A percentile compares a stretch with the other conserved stretches of the same genome.
Conservation (phyloP, 2,888 invertebrate species). For the Asteroscopus sphinx region DNA sequence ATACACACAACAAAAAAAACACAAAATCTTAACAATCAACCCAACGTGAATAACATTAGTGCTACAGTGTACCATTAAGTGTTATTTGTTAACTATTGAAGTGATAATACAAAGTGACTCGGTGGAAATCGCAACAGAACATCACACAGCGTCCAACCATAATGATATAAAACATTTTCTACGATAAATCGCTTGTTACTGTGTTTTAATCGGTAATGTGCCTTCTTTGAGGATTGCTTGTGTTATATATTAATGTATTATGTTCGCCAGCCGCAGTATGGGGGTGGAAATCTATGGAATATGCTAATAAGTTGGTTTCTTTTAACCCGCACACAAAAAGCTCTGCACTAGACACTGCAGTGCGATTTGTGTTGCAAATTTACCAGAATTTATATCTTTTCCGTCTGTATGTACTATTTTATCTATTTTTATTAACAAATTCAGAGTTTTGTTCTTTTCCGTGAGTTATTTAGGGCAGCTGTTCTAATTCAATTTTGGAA, state of each 20-base stretch:
- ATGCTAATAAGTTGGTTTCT: conserved; percentile 87
- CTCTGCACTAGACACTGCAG: conserved; percentile 89
- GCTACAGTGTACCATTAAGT: conserved; percentile 62
- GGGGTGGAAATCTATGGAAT: conserved; percentile 80
- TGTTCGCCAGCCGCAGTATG: conserved; percentile 67
- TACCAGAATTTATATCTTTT: conserved; percentile 66
- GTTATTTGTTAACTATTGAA: conserved; percentile 50
- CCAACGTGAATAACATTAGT: conserved; percentile 65
- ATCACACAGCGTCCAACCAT: conserved; percentile 73
- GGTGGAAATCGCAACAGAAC: conserved; percentile 63
- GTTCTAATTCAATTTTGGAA: conserved; percentile 29
- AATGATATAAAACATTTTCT: conserved; percentile 86
- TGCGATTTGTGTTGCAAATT: conserved; percentile 89
- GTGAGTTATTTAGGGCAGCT: conserved; percentile 23
- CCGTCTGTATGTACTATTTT: conserved; percentile 45
- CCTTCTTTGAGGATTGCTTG: conserved; percentile 69
- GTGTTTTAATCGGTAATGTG: conserved; percentile 83
- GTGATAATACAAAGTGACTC: conserved; percentile 55
- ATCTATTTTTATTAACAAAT: conserved; percentile 42
- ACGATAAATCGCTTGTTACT: conserved; percentile 83
- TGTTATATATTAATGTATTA: conserved; percentile 54
- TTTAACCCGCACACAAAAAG: conserved; percentile 86
- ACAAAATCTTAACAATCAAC: conserved; percentile 69
- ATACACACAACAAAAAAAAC: conserved; percentile 81
- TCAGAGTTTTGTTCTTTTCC: conserved; percentile 20